These are phyloP conservation scores for Hydraecia micacea DNA, from an alignment of 2,888 invertebrate species.

Conservation along the genomic window DNA sequence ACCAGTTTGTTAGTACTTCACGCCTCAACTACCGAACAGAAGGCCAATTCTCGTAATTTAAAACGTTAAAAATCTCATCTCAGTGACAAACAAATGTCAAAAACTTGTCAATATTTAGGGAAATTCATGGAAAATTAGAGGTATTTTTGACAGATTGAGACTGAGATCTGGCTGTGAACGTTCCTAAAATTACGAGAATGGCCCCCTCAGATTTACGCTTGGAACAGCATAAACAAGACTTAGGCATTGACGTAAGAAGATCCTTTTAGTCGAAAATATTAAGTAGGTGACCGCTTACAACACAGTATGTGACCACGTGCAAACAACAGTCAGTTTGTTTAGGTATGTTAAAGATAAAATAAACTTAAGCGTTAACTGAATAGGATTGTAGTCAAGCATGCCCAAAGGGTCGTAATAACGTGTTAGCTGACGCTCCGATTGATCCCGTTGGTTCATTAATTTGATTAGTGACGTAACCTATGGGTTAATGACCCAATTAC, in stretches of 20 bases:
- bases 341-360: neutral
- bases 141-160: too few species aligned
- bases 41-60: too few species aligned
- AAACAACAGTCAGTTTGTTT: neutral
- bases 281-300: neutral
- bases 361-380: neutral
- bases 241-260: too few species aligned
- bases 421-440: neutral
- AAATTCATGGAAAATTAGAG: too few species aligned
- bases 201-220: neutral
- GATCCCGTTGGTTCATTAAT: neutral
- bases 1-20: neutral
- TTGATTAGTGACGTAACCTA: conserved; percentile 4
- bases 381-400: neutral
- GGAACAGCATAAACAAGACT: neutral
- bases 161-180: too few species aligned
- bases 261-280: neutral
- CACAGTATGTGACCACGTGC: neutral
- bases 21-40: neutral
- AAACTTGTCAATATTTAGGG: too few species aligned
- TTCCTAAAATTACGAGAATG: too few species aligned
- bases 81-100: too few species aligned
- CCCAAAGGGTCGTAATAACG: neutral
- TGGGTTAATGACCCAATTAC: conserved; percentile 20
- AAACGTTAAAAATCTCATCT: too few species aligned